Percentiles rank a stretch among this genome's conserved stretches.
phyloP scores from a whole-genome alignment of 1,140 invertebrate species.

The Listronotus bonariensis region DNA sequence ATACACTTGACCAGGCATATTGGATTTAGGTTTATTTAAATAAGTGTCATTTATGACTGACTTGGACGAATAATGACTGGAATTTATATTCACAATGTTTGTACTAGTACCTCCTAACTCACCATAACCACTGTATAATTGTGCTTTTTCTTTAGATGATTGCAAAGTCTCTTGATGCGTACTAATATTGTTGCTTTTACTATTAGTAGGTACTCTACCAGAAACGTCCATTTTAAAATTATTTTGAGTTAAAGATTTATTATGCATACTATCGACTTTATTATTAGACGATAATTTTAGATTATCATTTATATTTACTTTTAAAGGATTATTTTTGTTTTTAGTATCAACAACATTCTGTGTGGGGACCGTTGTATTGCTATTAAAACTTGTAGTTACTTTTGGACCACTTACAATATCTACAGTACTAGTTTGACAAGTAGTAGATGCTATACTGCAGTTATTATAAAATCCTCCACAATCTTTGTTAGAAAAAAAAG shows the following conservation, averaged over 20 bases:
- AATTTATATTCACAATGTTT: slow-evolving; percentile 9
- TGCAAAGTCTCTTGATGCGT: slow-evolving; percentile 1
- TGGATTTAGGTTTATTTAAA: background rate
- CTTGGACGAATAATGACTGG: slow-evolving; percentile 5
- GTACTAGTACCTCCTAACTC: background rate
- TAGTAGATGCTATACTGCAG: background rate
- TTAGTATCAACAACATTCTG: background rate
- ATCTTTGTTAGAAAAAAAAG: slow-evolving; percentile 48
- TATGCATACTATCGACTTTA: background rate
- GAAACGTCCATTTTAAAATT: background rate
- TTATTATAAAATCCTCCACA: slow-evolving; percentile 41
- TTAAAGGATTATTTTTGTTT: background rate
- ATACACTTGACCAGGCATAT: background rate
- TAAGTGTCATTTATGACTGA: background rate
- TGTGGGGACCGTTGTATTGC: background rate
- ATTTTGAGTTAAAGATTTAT: background rate
- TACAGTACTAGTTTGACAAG: background rate
- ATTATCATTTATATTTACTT: background rate
- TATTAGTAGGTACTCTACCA: background rate
- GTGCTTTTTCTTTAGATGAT: background rate
- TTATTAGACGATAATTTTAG: background rate
- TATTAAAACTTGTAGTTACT: background rate
- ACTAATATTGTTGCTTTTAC: background rate
- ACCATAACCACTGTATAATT: background rate
- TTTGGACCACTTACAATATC: background rate